phyloP scores from a whole-genome alignment of 53 echinoderm and acorn worm genomes.

The Stichopus horrens region DNA sequence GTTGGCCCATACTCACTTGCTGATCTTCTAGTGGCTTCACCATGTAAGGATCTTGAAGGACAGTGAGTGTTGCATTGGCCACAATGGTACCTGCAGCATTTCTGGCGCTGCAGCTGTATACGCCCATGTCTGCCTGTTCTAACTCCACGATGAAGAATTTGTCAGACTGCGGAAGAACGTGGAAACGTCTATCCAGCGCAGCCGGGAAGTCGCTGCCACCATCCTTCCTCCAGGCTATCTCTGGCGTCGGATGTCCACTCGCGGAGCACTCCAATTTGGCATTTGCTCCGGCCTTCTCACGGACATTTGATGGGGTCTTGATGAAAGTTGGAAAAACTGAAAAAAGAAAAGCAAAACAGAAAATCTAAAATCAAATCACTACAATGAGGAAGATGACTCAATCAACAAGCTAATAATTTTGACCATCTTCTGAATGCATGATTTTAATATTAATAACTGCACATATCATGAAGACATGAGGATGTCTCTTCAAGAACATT shows the following conservation, averaged over 20 bases:
- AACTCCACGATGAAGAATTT: conserved; percentile 81
- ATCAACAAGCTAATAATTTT: too few relatives aligned
- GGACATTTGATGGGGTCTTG: conserved; percentile 68
- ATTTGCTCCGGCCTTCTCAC: conserved; percentile 64
- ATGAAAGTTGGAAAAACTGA: conserved; percentile 91
- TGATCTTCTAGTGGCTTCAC: conserved; percentile 61
- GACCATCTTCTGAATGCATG: too few relatives aligned
- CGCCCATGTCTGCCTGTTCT: conserved; percentile 76
- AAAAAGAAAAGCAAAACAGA: conserved; percentile 16
- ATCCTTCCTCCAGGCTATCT: conserved; percentile 95
- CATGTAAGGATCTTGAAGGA: conserved; percentile 71
- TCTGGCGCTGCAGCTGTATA: conserved; percentile 88
- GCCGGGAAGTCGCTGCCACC: conserved; percentile 95
- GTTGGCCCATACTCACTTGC: conserved; percentile 59
- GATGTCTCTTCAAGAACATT: too few relatives aligned
- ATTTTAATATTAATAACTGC: too few relatives aligned
- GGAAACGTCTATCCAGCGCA: conserved; percentile 86
- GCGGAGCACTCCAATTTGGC: conserved; percentile 86
- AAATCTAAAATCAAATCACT: not conserved
- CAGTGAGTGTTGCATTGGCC: conserved; percentile 84
- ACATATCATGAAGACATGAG: too few relatives aligned
- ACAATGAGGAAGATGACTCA: too few relatives aligned
- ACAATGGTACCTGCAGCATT: conserved; percentile 85
- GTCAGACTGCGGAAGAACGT: conserved; percentile 71
- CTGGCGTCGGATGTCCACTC: conserved; percentile 81